These are phyloP conservation scores for Sicus ferrugineus DNA, from an alignment of 2,888 invertebrate species.

Conservation along the genomic window DNA sequence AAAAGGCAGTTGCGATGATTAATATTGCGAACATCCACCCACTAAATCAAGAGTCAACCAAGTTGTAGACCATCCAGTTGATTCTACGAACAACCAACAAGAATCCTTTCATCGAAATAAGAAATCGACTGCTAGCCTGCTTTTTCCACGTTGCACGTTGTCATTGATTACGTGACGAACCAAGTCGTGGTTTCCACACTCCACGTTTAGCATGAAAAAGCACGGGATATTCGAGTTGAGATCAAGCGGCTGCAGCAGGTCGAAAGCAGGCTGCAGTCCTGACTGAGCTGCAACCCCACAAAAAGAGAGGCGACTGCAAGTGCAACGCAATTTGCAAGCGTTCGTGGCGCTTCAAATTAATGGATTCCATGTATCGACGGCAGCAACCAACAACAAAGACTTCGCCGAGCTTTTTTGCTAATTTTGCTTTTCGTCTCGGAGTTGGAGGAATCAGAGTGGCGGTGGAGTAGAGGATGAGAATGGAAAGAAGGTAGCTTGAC, in stretches of 20 bases:
- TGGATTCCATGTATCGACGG: background rate
- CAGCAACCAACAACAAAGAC: background rate
- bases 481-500: too few relatives aligned
- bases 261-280: background rate
- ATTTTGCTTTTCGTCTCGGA: background rate
- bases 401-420: background rate
- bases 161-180: slow-evolving; percentile 48
- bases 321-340: background rate
- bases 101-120: background rate
- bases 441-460: background rate
- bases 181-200: slow-evolving; percentile 43
- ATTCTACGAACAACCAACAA: background rate
- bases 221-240: background rate
- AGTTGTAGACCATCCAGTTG: too few relatives aligned
- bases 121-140: background rate
- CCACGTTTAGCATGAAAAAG: slow-evolving; percentile 31
- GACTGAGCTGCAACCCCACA: background rate
- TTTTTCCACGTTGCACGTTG: background rate
- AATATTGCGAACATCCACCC: too few relatives aligned
- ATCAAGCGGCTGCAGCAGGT: background rate
- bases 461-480: background rate
- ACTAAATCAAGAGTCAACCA: too few relatives aligned
- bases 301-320: background rate
- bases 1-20: too few relatives aligned
- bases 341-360: background rate